Evolutionary conservation across 2,888 invertebrate species (phyloP).

Genomic region (Sisyra nigra): DNA sequence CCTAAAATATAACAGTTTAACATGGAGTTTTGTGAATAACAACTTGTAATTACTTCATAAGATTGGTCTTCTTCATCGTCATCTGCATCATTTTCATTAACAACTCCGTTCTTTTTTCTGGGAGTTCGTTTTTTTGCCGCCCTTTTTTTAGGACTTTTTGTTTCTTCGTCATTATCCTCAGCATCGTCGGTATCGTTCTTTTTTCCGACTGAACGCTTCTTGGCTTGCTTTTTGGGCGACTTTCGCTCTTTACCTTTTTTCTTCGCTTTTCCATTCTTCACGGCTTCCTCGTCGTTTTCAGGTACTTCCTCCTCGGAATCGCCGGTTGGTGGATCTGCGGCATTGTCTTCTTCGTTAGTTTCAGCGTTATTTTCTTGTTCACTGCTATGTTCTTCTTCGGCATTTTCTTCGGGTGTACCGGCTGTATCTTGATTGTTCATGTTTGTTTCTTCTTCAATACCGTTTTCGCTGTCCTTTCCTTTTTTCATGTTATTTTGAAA

Average conservation of each 20-base stretch:
- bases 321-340: conserved; percentile 7
- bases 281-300: conserved; percentile 15
- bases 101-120: not conserved
- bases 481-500: too few species aligned
- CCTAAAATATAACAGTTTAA: conserved; percentile 27
- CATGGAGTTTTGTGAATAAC: not conserved
- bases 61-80: not conserved
- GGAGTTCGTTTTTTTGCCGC: not conserved
- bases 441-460: too few species aligned
- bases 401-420: too few species aligned
- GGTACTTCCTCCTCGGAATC: conserved; percentile 17
- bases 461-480: too few species aligned
- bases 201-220: conserved; percentile 15
- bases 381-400: too few species aligned
- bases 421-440: too few species aligned
- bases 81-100: not conserved
- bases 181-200: conserved; percentile 17
- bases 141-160: not conserved
- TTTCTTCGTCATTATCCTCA: not conserved
- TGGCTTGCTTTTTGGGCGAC: conserved; percentile 18
- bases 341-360: too few species aligned
- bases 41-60: not conserved
- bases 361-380: too few species aligned
- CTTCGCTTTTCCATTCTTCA: conserved; percentile 14
- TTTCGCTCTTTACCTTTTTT: conserved; percentile 8